Evolutionary conservation across 2,113 vertebrate genomes (phyloP).

Genomic region (Lucifuga dentata): DNA sequence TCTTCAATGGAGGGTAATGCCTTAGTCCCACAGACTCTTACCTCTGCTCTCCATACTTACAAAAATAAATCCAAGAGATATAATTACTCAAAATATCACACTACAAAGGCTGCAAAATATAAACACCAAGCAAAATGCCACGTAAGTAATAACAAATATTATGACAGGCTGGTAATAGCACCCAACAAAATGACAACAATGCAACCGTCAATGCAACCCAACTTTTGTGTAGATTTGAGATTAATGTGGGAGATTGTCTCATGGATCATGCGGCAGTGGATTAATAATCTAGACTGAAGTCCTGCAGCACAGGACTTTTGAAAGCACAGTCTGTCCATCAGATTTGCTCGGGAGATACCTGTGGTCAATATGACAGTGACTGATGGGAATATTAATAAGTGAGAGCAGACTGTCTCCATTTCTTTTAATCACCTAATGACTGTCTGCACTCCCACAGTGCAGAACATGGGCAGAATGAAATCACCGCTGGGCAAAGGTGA

Average conservation of each 20-base stretch:
- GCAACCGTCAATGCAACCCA: conserved; percentile 27
- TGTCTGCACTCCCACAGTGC: not conserved
- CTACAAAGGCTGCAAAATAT: not conserved
- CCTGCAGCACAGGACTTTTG: conserved; percentile 15
- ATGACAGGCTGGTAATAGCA: conserved; percentile 1
- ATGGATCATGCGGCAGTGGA: conserved; percentile 31
- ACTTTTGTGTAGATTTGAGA: conserved; percentile 15
- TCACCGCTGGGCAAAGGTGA: conserved; percentile 19
- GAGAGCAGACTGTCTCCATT: conserved; percentile 31
- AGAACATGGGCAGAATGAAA: conserved; percentile 27
- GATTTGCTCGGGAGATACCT: conserved; percentile 48
- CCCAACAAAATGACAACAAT: conserved; percentile 2
- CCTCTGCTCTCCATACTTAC: too few species aligned
- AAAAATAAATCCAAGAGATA: not conserved
- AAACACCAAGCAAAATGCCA: not conserved
- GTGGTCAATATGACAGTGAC: conserved; percentile 43
- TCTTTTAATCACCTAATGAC: conserved; percentile 31
- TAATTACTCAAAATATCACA: not conserved
- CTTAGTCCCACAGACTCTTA: too few species aligned
- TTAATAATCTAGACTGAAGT: conserved; percentile 31
- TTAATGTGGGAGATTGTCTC: conserved; percentile 29
- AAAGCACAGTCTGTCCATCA: conserved; percentile 45
- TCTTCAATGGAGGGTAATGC: too few species aligned
- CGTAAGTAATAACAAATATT: conserved; percentile 18
- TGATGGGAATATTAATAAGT: conserved; percentile 53